Conservation (phyloP, 2,797 vertebrate genomes). For the Acestrorhynchus altus region DNA sequence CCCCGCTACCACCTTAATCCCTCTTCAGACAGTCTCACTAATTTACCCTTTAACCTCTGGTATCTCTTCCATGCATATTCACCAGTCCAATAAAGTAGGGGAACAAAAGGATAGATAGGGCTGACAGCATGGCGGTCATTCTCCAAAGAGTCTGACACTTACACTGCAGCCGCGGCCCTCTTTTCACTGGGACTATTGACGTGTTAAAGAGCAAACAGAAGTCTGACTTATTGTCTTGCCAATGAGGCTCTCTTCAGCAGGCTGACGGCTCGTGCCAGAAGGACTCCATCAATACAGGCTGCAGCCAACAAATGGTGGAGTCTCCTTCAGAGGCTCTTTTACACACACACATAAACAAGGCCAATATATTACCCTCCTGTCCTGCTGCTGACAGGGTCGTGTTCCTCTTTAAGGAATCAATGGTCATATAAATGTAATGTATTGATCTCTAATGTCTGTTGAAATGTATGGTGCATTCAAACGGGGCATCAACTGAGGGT, state of each 20-base stretch:
- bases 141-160: slow-evolving; percentile 56
- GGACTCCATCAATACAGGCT: slow-evolving; percentile 74
- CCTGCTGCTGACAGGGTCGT: slow-evolving; percentile 25
- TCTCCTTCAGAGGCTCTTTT: slow-evolving; percentile 42
- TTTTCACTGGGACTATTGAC: slow-evolving; percentile 74
- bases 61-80: slow-evolving; percentile 51
- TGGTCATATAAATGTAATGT: slow-evolving; percentile 47
- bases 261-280: slow-evolving; percentile 73
- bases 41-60: slow-evolving; percentile 50
- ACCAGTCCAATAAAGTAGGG: slow-evolving; percentile 26
- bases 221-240: slow-evolving; percentile 76
- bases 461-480: background rate
- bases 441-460: slow-evolving; percentile 36
- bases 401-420: slow-evolving; percentile 30
- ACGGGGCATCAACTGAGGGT: background rate
- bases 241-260: slow-evolving; percentile 74
- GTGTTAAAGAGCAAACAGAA: slow-evolving; percentile 80
- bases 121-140: slow-evolving; percentile 51
- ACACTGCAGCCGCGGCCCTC: slow-evolving; percentile 46
- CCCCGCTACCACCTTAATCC: background rate
- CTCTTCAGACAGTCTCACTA: slow-evolving; percentile 2
- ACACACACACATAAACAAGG: slow-evolving; percentile 44
- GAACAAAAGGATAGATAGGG: slow-evolving; percentile 48
- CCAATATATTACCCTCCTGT: slow-evolving; percentile 16
- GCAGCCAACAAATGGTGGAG: slow-evolving; percentile 67